phyloP scores from a whole-genome alignment of 1,140 invertebrate species.

The Phenacoccus solenopsis region DNA sequence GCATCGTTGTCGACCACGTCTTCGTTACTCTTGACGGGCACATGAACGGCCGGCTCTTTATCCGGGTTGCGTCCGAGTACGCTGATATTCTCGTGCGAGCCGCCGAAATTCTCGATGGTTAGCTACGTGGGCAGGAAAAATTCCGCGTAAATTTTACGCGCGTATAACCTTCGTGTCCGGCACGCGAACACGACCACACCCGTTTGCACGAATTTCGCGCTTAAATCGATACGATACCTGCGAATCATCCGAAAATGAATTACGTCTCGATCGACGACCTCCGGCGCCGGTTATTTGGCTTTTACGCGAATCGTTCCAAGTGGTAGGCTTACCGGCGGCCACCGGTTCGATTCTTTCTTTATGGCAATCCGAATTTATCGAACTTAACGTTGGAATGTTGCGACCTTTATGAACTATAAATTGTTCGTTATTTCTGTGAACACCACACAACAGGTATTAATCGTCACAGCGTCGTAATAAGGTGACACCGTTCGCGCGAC shows the following conservation, averaged over 20 bases:
- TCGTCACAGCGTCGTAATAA: background rate
- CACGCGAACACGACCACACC: background rate
- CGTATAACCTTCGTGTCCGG: no score
- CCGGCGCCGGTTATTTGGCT: constrained; percentile 60
- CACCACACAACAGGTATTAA: background rate
- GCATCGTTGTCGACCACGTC: constrained; percentile 11
- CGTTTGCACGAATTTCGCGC: background rate
- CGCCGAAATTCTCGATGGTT: constrained; percentile 84
- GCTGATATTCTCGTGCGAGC: constrained; percentile 45
- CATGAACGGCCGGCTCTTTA: constrained; percentile 51
- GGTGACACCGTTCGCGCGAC: no score
- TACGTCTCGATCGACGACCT: constrained; percentile 64
- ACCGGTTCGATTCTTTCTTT: constrained; percentile 37
- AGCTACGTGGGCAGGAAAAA: constrained; percentile 39
- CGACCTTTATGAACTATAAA: constrained; percentile 68
- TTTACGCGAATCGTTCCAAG: constrained; percentile 60
- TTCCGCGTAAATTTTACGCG: background rate
- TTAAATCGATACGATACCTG: constrained; percentile 27
- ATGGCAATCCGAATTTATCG: constrained; percentile 42
- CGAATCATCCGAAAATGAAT: constrained; percentile 74
- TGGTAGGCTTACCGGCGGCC: constrained; percentile 65
- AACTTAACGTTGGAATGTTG: constrained; percentile 62
- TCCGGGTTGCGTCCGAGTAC: constrained; percentile 57
- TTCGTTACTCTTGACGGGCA: constrained; percentile 30
- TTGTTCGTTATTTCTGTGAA: constrained; percentile 37